phyloP scores from a whole-genome alignment of 2,113 vertebrate species.

The Pelvicachromis taeniatus region DNA sequence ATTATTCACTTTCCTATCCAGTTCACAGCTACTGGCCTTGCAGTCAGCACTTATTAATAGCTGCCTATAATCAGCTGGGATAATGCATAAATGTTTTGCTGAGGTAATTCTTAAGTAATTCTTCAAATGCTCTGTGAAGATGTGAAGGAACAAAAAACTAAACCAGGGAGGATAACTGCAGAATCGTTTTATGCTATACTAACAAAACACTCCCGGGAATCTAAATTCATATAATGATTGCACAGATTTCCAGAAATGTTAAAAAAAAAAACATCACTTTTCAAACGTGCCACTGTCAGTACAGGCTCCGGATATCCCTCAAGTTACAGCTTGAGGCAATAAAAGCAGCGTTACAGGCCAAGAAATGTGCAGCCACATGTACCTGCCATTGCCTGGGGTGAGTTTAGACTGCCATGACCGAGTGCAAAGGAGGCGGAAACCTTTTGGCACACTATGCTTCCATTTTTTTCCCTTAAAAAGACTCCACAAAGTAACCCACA shows the following conservation, averaged over 20 bases:
- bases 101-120: conserved; percentile 12
- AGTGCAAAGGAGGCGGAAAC: conserved; percentile 39
- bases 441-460: conserved; percentile 26
- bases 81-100: conserved; percentile 13
- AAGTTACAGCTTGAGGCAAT: conserved; percentile 53
- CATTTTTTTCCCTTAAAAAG: conserved; percentile 19
- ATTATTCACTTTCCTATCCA: conserved; percentile 45
- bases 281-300: conserved; percentile 1
- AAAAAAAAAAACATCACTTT: not conserved
- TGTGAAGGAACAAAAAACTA: not conserved
- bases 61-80: conserved; percentile 20
- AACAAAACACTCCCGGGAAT: not conserved
- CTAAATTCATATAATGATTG: not conserved
- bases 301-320: conserved; percentile 52
- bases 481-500: conserved; percentile 26
- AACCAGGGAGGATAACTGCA: not conserved
- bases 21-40: conserved; percentile 13
- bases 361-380: conserved; percentile 59
- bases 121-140: not conserved
- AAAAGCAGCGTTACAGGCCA: conserved; percentile 49
- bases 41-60: conserved; percentile 25
- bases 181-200: not conserved
- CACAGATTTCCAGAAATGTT: not conserved
- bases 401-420: conserved; percentile 17
- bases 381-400: conserved; percentile 43